These are phyloP conservation scores for Malurus leucopterus DNA, from an alignment of 2,797 vertebrate genomes.

Conservation along the genomic window DNA sequence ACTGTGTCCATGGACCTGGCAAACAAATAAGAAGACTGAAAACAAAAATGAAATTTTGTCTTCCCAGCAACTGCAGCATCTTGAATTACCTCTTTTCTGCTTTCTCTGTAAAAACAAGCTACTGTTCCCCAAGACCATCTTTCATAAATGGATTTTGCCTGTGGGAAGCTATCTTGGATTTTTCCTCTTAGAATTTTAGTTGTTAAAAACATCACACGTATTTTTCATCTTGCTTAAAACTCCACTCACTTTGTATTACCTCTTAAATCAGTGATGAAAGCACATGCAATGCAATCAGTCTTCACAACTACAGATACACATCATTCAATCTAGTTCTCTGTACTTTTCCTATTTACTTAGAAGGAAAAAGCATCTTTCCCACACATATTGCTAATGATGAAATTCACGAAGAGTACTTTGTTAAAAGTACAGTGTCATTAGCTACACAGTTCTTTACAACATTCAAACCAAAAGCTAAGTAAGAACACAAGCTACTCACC, in stretches of 20 bases:
- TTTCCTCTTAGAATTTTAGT: background rate
- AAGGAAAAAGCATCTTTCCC: background rate
- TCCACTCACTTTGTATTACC: background rate
- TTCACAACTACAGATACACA: background rate
- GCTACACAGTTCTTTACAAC: background rate
- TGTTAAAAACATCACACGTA: background rate
- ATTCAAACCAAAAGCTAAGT: background rate
- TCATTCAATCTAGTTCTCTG: background rate
- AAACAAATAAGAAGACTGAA: background rate
- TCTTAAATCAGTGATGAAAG: background rate
- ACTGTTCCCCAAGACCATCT: background rate
- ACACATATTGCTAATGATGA: background rate
- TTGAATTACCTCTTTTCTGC: background rate
- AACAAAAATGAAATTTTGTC: background rate
- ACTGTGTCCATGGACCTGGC: accelerated
- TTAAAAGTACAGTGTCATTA: background rate
- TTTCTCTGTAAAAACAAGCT: background rate
- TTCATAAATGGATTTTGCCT: background rate
- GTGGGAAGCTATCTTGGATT: background rate
- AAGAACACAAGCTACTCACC: conserved; percentile 63
- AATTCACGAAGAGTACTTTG: background rate
- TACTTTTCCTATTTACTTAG: background rate
- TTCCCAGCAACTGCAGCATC: background rate
- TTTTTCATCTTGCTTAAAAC: background rate
- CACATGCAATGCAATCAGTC: background rate